These are phyloP conservation scores for Glossosoma conforme DNA, from an alignment of 1,140 invertebrate species.

Conservation along the genomic window DNA sequence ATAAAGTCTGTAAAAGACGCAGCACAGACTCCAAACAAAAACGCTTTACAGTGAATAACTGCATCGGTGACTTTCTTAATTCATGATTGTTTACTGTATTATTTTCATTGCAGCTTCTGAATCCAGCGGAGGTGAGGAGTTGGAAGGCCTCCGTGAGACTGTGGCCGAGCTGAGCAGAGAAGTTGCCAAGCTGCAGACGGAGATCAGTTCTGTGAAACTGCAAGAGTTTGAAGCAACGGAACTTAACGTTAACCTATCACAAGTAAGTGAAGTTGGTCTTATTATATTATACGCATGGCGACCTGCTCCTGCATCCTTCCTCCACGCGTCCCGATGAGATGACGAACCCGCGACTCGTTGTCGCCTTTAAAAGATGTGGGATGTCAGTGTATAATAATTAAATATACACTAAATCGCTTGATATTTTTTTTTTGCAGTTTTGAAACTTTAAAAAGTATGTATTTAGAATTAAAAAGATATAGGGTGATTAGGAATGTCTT, in stretches of 20 bases:
- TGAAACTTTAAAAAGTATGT: neutral
- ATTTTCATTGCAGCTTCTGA: conserved; percentile 44
- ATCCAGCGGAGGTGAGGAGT: conserved; percentile 56
- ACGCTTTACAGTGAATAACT: too few species aligned
- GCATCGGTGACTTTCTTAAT: neutral
- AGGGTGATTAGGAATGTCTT: too few species aligned
- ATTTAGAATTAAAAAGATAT: neutral
- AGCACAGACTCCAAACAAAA: too few species aligned
- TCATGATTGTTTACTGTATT: neutral
- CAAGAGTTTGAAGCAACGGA: conserved; percentile 69
- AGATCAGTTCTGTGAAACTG: conserved; percentile 57
- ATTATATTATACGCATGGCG: too few species aligned
- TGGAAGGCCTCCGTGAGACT: conserved; percentile 62
- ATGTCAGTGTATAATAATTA: too few species aligned
- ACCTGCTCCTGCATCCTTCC: too few species aligned
- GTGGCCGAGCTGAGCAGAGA: conserved; percentile 60
- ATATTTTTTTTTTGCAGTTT: too few species aligned
- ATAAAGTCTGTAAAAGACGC: too few species aligned
- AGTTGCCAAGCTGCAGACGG: conserved; percentile 61
- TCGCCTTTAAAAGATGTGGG: too few species aligned
- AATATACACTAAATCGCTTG: too few species aligned
- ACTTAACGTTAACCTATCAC: conserved; percentile 47
- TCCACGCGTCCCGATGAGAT: too few species aligned
- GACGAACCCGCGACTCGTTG: too few species aligned
- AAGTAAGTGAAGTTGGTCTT: conserved; percentile 42